These are phyloP conservation scores for Lates japonicus DNA, from an alignment of 2,797 vertebrate species.

Conservation along the genomic window DNA sequence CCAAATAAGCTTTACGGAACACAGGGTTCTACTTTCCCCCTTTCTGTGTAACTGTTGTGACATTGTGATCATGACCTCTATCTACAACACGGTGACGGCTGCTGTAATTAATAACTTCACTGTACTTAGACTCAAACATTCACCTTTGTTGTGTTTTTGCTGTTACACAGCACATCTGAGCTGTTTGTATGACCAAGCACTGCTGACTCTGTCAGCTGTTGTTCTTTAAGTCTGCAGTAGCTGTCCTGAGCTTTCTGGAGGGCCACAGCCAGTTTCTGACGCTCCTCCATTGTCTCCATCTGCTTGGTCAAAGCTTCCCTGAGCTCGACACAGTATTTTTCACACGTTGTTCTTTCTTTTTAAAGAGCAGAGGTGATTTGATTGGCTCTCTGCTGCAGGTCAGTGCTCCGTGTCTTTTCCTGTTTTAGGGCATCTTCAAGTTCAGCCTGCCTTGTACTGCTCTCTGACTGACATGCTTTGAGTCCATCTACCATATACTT, in stretches of 20 bases:
- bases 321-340: rapidly evolving
- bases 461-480: background rate
- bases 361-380: background rate
- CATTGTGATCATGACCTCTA: too few relatives aligned
- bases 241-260: background rate
- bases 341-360: background rate
- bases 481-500: background rate
- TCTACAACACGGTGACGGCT: too few relatives aligned
- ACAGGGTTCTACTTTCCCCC: too few relatives aligned
- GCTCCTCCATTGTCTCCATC: background rate
- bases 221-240: background rate
- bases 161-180: too few relatives aligned
- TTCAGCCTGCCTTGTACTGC: background rate
- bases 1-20: too few relatives aligned
- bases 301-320: background rate
- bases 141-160: too few relatives aligned
- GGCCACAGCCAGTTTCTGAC: background rate
- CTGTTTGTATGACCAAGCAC: too few relatives aligned
- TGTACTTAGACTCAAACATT: too few relatives aligned
- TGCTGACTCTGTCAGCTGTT: background rate
- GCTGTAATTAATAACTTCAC: too few relatives aligned
- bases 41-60: too few relatives aligned
- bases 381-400: background rate
- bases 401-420: background rate
- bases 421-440: background rate